Percentiles rank a stretch among this genome's conserved stretches.
Conservation (phyloP, 92 coral and sea anemone species). For the Phenganax subtilis region DNA sequence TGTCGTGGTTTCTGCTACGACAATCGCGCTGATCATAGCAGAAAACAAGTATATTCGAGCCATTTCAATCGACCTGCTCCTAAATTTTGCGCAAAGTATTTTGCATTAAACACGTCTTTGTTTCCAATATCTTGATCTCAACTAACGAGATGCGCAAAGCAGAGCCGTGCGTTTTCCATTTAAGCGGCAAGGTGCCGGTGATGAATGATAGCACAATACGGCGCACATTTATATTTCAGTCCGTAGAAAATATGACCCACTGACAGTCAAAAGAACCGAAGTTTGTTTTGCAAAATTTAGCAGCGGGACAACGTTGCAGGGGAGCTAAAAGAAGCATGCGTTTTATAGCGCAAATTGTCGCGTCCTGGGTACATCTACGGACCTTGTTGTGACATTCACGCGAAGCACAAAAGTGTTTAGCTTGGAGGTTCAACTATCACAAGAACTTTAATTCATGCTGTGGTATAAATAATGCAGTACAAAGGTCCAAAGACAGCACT, state of each 20-base stretch:
- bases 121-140: not conserved
- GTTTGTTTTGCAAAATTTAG: not conserved
- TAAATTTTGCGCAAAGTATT: not conserved
- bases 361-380: not conserved
- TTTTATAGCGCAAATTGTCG: not conserved
- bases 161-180: not conserved
- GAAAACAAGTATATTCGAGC: not conserved
- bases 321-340: not conserved
- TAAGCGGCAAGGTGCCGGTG: conserved; percentile 17
- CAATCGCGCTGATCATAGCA: not conserved
- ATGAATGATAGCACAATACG: conserved; percentile 30
- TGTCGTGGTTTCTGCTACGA: not conserved
- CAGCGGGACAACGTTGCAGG: conserved; percentile 6
- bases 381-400: not conserved
- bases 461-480: not conserved
- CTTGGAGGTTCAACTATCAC: not conserved
- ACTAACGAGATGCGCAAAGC: not conserved
- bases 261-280: conserved; percentile 33
- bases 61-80: not conserved
- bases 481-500: not conserved
- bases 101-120: not conserved
- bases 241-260: conserved; percentile 9
- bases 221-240: conserved; percentile 25
- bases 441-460: not conserved
- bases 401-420: not conserved